These are phyloP conservation scores for Drosophila kokeensis DNA, from an alignment of 2,888 invertebrate species.

Conservation along the genomic window DNA sequence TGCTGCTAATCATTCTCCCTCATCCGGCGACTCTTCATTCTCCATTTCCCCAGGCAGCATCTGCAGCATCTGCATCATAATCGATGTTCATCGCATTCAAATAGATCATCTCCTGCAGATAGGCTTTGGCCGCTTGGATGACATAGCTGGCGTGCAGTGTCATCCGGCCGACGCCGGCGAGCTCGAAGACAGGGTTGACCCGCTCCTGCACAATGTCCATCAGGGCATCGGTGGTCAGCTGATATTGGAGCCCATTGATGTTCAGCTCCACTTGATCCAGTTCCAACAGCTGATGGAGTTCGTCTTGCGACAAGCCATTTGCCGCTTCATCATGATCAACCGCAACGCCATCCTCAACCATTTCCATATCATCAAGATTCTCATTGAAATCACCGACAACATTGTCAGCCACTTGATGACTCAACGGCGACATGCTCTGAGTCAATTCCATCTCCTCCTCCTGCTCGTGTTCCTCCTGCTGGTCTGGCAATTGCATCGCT, in stretches of 20 bases:
- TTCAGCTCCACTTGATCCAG: constrained; percentile 52
- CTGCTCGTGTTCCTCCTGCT: constrained; percentile 44
- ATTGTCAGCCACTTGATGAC: constrained; percentile 52
- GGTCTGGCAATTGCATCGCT: constrained; percentile 54
- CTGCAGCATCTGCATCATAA: constrained; percentile 55
- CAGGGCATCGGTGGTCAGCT: constrained; percentile 52
- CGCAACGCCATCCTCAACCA: constrained; percentile 6
- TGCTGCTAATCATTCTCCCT: background rate
- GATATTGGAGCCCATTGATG: constrained; percentile 59
- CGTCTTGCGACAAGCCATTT: background rate
- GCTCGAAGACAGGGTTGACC: constrained; percentile 52
- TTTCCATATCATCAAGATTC: constrained; percentile 3
- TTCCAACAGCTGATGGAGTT: constrained; percentile 37
- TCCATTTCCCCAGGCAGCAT: background rate
- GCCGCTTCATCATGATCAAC: constrained; percentile 3
- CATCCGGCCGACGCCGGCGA: constrained; percentile 29
- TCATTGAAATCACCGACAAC: background rate
- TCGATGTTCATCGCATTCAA: constrained; percentile 55
- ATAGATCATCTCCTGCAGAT: constrained; percentile 83
- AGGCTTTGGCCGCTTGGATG: constrained; percentile 80
- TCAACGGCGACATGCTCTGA: constrained; percentile 1
- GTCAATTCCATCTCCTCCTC: background rate
- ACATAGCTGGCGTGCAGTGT: constrained; percentile 55
- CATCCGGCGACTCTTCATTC: background rate
- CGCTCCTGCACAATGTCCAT: constrained; percentile 63